Evolutionary conservation across 2,113 vertebrate genomes (phyloP).

Genomic region (Notarius quadriscutis): DNA sequence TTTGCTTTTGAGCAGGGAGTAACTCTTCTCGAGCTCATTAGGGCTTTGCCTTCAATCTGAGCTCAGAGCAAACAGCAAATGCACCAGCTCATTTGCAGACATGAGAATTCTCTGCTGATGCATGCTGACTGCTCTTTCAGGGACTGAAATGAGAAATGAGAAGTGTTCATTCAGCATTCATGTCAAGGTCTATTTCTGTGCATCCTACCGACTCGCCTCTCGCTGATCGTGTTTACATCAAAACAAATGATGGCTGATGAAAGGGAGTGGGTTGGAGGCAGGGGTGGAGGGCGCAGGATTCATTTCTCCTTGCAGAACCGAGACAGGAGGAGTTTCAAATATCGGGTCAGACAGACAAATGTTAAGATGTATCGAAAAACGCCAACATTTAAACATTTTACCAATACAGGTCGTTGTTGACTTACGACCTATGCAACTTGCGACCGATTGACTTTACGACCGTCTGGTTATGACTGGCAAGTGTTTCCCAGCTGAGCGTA

Average conservation of each 20-base stretch:
- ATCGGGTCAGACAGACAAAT: neutral
- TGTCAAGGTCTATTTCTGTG: conserved; percentile 47
- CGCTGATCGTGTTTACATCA: conserved; percentile 54
- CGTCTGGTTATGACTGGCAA: too few species aligned
- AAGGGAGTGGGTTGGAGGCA: conserved; percentile 34
- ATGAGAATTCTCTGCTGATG: conserved; percentile 28
- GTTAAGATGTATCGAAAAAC: too few species aligned
- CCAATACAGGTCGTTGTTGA: too few species aligned
- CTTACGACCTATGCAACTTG: too few species aligned
- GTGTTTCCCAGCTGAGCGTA: too few species aligned
- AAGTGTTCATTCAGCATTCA: conserved; percentile 33
- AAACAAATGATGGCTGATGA: conserved; percentile 55
- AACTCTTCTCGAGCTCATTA: conserved; percentile 39
- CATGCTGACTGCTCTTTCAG: conserved; percentile 36
- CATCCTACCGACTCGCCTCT: conserved; percentile 32
- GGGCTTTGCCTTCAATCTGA: conserved; percentile 20
- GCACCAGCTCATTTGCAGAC: conserved; percentile 29
- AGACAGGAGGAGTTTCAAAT: conserved; percentile 20
- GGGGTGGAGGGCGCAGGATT: neutral
- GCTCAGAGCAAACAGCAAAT: conserved; percentile 28
- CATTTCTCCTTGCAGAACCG: conserved; percentile 1
- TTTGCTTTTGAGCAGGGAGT: conserved; percentile 18
- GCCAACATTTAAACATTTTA: too few species aligned
- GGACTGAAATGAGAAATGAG: conserved; percentile 40
- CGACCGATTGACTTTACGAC: too few species aligned